These are phyloP conservation scores for Harpalus rubripes DNA, from an alignment of 2,888 invertebrate genomes.

Conservation along the genomic window DNA sequence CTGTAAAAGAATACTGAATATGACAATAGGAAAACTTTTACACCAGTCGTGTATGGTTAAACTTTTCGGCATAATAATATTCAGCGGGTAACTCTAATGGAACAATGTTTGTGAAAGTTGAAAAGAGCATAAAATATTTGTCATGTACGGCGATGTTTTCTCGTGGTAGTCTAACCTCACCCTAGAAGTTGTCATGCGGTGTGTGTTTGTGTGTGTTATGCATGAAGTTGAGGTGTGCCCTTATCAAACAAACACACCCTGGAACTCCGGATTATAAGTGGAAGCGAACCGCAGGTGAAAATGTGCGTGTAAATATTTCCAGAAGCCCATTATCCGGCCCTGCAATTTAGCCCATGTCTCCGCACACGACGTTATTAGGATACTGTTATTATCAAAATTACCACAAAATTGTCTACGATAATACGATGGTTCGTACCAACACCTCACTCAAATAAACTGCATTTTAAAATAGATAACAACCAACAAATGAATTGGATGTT, in stretches of 20 bases:
- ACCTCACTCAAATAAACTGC: too few relatives aligned
- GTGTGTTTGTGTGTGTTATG: constrained; percentile 22
- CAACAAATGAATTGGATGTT: too few relatives aligned
- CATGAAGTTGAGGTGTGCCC: constrained; percentile 27
- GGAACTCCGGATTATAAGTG: constrained; percentile 41
- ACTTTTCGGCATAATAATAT: background rate
- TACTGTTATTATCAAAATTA: constrained; percentile 29
- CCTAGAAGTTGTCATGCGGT: constrained; percentile 10
- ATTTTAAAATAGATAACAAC: too few relatives aligned
- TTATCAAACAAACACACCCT: constrained; percentile 53
- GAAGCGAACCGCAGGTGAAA: constrained; percentile 42
- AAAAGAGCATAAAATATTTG: constrained; percentile 26
- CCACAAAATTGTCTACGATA: constrained; percentile 3
- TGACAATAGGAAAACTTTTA: constrained; percentile 1
- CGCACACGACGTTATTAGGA: constrained; percentile 30
- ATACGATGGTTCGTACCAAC: background rate
- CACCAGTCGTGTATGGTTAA: background rate
- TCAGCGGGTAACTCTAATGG: constrained; percentile 19
- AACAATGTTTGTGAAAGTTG: constrained; percentile 21
- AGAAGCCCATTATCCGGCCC: constrained; percentile 21
- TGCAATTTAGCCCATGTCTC: constrained; percentile 38
- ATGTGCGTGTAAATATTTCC: constrained; percentile 48
- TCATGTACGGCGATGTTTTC: background rate
- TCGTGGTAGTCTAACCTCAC: background rate
- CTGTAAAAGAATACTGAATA: background rate